Evolutionary conservation across 2,888 invertebrate genomes (phyloP).

Genomic region (Conistra vaccinii): DNA sequence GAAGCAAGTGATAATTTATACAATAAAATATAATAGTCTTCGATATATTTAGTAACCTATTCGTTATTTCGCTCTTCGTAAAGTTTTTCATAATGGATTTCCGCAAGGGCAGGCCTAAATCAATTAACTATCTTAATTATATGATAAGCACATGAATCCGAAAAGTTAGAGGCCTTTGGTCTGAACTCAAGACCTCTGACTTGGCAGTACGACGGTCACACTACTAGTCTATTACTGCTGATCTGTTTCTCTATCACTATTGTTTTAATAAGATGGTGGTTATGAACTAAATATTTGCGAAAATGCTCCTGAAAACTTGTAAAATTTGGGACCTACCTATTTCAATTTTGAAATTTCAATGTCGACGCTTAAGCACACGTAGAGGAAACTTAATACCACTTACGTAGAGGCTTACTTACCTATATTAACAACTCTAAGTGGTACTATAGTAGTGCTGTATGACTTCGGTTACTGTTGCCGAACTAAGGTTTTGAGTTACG

Average conservation of each 20-base stretch:
- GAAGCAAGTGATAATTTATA: no score
- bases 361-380: not conserved
- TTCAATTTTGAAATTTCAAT: not conserved
- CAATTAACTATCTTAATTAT: no score
- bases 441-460: not conserved
- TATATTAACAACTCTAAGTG: constrained; percentile 33
- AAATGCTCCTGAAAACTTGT: not conserved
- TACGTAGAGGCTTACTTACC: constrained; percentile 18
- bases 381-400: constrained; percentile 36
- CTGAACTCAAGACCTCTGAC: no score
- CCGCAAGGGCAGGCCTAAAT: no score
- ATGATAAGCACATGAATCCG: no score
- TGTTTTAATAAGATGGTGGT: not conserved
- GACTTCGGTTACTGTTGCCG: not conserved
- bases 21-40: no score
- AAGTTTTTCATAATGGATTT: no score
- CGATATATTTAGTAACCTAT: no score
- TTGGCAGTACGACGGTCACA: no score
- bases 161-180: no score
- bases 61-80: no score
- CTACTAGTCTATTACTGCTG: no score
- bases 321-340: not conserved
- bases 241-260: not conserved
- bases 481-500: not conserved
- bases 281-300: not conserved